Conservation (phyloP, 2,113 vertebrate genomes). For the Saguinus midas region DNA sequence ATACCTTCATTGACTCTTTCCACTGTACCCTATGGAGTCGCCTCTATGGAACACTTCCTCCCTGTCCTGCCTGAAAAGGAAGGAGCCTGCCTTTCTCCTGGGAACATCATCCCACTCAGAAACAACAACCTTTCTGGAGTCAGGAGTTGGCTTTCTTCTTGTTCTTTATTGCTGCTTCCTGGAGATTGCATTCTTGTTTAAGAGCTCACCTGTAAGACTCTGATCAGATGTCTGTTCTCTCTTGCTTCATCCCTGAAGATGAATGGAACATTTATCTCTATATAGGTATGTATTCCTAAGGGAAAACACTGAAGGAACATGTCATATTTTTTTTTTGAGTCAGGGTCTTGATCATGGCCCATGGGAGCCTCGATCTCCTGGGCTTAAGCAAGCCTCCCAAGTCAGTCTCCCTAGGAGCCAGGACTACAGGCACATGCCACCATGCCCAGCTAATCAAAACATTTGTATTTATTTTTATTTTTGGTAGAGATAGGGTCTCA, state of each 20-base stretch:
- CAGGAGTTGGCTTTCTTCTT: not conserved
- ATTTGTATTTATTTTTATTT: too few relatives aligned
- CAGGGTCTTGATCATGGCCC: too few relatives aligned
- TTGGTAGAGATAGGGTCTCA: too few relatives aligned
- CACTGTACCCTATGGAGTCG: not conserved
- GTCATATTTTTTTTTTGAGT: not conserved
- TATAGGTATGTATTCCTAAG: not conserved
- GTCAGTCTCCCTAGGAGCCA: too few relatives aligned
- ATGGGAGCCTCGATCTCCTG: too few relatives aligned
- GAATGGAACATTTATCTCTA: not conserved
- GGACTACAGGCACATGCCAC: too few relatives aligned
- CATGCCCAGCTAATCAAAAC: too few relatives aligned
- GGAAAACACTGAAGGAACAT: not conserved
- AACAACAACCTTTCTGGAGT: not conserved
- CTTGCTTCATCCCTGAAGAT: not conserved
- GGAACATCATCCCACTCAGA: not conserved
- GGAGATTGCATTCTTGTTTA: not conserved
- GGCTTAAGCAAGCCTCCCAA: too few relatives aligned
- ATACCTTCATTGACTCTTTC: not conserved
- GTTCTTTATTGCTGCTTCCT: not conserved
- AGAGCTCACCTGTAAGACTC: not conserved
- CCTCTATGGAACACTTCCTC: not conserved
- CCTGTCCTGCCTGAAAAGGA: not conserved
- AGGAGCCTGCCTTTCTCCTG: not conserved
- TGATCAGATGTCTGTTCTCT: not conserved